These are phyloP conservation scores for Strigamia maritima DNA, from an alignment of 2,888 invertebrate genomes.

Conservation along the genomic window DNA sequence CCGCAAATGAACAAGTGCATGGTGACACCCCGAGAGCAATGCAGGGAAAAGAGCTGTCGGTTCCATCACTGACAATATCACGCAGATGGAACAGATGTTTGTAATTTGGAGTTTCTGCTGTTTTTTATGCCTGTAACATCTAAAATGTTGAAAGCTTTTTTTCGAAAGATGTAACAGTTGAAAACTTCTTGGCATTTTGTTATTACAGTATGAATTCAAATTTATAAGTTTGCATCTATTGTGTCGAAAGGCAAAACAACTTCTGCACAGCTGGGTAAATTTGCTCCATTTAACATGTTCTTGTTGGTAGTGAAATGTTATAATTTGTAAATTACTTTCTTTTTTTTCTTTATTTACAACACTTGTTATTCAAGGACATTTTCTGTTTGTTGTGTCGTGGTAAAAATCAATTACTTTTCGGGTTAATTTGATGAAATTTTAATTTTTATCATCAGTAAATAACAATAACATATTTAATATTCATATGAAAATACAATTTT, in stretches of 20 bases:
- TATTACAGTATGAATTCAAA: neutral
- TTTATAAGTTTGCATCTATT: neutral
- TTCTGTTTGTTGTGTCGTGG: too few species aligned
- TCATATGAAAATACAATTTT: too few species aligned
- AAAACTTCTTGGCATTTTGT: neutral
- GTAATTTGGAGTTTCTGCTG: neutral
- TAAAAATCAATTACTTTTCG: too few species aligned
- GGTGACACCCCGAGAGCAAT: constrained; percentile 15
- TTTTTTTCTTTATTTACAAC: too few species aligned
- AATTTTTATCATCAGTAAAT: too few species aligned
- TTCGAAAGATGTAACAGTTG: neutral
- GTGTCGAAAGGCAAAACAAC: neutral
- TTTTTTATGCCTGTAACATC: neutral
- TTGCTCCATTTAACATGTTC: too few species aligned
- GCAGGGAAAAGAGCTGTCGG: neutral
- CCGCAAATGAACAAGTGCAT: constrained; percentile 15
- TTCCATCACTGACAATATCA: neutral
- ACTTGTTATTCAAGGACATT: too few species aligned
- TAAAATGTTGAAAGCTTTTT: neutral
- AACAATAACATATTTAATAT: too few species aligned
- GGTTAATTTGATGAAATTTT: too few species aligned
- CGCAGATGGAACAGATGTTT: constrained; percentile 14
- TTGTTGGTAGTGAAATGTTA: too few species aligned
- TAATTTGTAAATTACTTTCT: too few species aligned
- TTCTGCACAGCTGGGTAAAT: too few species aligned